Base-by-base conservation (phyloP, 2,888 invertebrate species). In the Scaptomyza reducta region DNA sequence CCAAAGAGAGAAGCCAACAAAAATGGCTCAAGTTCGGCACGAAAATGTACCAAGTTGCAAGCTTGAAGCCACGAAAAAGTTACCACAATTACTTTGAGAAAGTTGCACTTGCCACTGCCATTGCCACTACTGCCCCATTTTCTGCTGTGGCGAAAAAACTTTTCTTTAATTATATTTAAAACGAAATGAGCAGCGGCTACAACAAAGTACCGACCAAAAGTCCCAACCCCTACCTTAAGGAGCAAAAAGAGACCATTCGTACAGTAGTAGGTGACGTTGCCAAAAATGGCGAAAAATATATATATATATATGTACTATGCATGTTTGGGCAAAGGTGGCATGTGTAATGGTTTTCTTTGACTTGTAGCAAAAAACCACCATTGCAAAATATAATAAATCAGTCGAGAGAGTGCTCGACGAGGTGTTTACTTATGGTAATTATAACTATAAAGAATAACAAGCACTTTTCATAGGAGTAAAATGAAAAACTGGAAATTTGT, bases 81-180 rank as follows among this genome's bases (percentile, higher is more conserved):
- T 87, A 63, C 70, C 86, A 80, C 88, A 85, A 86, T 85, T 85
- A 86, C 87, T 86, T 88, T 69, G 67, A 46, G 83, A 85, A 83
- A 85, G 67, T 87, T 85, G 72, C 74, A 77, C 42, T 74, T 67
- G 45, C 59, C 50, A 53, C 54, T 71, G 50, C 54, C 54, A 35
- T 18, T 31, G 40, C 49, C 42, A 44, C 25, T 45, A 27, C 44
- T 42, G 42, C 42, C 44, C 44, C 45, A 11, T 42, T 41, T 58
- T 50, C 47, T 44, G 47, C 29, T 64, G 66, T 51, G 60, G 65
- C 54, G 47, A 56, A 56, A 81, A 81, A 88, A 88, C 57, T 85
- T 85, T 86, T 77, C 70, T 77, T 77, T 85, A 88, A 88, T 87
- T 88, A 86, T 84, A 87, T 86, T 88, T 84, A 70, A 83, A 82